Conservation (phyloP, 2,888 invertebrate species). For the Dryobotodes eremita region DNA sequence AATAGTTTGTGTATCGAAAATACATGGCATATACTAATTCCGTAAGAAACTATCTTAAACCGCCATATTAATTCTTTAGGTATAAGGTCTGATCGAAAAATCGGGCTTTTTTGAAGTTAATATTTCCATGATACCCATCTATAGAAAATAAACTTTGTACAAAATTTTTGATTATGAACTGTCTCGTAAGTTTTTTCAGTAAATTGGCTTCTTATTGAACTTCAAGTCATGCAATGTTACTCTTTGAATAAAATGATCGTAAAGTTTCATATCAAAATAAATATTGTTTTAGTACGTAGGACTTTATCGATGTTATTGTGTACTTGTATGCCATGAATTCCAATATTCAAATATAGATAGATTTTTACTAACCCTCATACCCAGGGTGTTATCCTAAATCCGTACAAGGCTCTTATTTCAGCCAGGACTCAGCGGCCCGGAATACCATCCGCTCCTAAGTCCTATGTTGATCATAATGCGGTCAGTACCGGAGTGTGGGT, state of each 20-base stretch:
- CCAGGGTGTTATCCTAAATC: too few relatives aligned
- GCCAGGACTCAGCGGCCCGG: too few relatives aligned
- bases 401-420: too few relatives aligned
- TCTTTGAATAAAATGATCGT: slow-evolving; percentile 29
- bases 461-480: not conserved
- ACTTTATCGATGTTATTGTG: not conserved
- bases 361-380: too few relatives aligned
- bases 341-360: too few relatives aligned
- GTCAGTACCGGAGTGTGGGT: not conserved
- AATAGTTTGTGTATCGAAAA: too few relatives aligned
- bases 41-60: not conserved
- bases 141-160: not conserved
- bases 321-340: not conserved
- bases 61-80: not conserved
- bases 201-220: slow-evolving; percentile 18
- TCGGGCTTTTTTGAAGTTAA: not conserved
- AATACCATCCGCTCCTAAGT: not conserved
- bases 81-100: not conserved
- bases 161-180: slow-evolving; percentile 8
- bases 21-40: not conserved
- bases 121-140: not conserved
- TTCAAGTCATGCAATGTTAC: not conserved
- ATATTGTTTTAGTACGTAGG: slow-evolving; percentile 5
- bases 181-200: slow-evolving; percentile 23
- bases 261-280: not conserved